phyloP scores from a whole-genome alignment of 2,113 vertebrate species.

The Melanotaenia duboulayi region DNA sequence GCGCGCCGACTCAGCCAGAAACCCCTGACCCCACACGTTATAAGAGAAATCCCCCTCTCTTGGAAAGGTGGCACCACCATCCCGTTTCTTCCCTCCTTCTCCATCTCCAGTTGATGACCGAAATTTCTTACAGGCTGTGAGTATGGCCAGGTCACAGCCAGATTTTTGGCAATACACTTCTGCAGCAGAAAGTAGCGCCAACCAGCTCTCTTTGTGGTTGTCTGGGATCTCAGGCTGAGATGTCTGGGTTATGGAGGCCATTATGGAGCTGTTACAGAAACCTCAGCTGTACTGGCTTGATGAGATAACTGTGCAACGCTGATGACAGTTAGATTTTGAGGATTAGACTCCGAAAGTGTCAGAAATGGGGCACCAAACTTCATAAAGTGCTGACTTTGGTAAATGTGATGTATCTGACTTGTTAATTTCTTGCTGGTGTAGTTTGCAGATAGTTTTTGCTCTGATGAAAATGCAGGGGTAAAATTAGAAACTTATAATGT shows the following conservation, averaged over 20 bases:
- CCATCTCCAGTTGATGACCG: slow-evolving; percentile 45
- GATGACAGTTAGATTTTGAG: slow-evolving; percentile 10
- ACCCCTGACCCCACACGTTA: slow-evolving; percentile 86
- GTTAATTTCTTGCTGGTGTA: slow-evolving; percentile 58
- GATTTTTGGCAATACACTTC: slow-evolving; percentile 89
- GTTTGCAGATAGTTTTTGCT: slow-evolving; percentile 25
- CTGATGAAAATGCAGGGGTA: slow-evolving; percentile 34
- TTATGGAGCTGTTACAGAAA: slow-evolving; percentile 51
- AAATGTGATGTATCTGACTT: slow-evolving; percentile 27
- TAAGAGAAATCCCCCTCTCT: slow-evolving; percentile 84
- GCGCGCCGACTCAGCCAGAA: slow-evolving; percentile 86
- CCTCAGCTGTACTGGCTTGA: background rate
- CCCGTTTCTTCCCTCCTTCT: slow-evolving; percentile 66
- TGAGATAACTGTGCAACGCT: slow-evolving; percentile 34
- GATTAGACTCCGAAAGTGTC: background rate
- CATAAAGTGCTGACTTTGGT: slow-evolving; percentile 39
- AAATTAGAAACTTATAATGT: slow-evolving; percentile 12
- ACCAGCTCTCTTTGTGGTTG: slow-evolving; percentile 91
- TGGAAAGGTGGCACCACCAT: slow-evolving; percentile 63
- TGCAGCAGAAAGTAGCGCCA: slow-evolving; percentile 85
- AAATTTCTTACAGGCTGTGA: slow-evolving; percentile 87
- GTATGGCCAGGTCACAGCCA: slow-evolving; percentile 89
- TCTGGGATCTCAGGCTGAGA: slow-evolving; percentile 84
- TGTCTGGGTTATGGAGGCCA: slow-evolving; percentile 78
- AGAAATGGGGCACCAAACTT: background rate